A percentile compares a stretch with the other conserved stretches of the same genome.
These are phyloP conservation scores for Ptilorrhoa leucosticta DNA, from an alignment of 2,113 vertebrate genomes.

Conservation along the genomic window DNA sequence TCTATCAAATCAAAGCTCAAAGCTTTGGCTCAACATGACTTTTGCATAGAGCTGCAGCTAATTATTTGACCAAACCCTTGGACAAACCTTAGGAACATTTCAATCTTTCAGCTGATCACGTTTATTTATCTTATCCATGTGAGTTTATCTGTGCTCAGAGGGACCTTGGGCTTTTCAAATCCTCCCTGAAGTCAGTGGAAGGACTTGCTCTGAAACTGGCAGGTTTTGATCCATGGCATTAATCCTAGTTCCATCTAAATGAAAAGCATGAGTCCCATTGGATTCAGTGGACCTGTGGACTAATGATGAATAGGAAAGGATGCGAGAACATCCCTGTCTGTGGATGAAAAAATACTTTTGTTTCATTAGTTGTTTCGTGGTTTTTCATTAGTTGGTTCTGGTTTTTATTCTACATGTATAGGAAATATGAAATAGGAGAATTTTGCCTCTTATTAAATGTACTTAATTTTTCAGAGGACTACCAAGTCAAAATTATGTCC, in stretches of 20 bases:
- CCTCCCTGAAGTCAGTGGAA: neutral
- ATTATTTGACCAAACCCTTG: constrained; percentile 12
- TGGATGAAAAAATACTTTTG: neutral
- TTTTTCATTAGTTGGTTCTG: neutral
- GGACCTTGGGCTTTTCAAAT: neutral
- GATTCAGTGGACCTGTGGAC: neutral
- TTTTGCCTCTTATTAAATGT: neutral
- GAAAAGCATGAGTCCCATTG: neutral
- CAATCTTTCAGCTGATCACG: neutral
- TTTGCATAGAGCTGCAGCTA: constrained; percentile 32
- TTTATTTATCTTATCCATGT: neutral
- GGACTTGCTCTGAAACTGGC: neutral
- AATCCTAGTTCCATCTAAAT: neutral
- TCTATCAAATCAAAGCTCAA: constrained; percentile 40
- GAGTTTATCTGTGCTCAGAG: neutral
- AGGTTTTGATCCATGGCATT: neutral
- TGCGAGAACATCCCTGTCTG: neutral
- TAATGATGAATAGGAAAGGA: neutral
- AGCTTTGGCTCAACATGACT: constrained; percentile 39
- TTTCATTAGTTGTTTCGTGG: neutral
- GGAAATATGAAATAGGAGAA: neutral
- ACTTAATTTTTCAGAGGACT: neutral
- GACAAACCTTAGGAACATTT: neutral
- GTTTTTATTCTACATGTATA: neutral
- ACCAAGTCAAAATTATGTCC: neutral